phyloP scores from a whole-genome alignment of 2,888 invertebrate species.

The Ptilodon capucinus region DNA sequence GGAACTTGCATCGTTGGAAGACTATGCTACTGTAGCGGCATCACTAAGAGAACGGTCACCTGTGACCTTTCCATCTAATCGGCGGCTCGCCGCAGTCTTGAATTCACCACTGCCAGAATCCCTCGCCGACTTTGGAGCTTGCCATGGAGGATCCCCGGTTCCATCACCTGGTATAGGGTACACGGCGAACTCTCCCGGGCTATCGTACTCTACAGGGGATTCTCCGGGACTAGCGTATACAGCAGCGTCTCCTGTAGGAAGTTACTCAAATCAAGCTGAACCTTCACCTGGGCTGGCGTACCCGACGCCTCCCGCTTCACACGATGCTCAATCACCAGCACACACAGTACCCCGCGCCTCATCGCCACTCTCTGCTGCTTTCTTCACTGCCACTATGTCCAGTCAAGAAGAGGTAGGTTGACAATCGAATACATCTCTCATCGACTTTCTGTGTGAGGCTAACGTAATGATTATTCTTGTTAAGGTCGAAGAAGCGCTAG shows the following conservation, averaged over 20 bases:
- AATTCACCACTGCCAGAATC: conserved; percentile 91
- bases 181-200: conserved; percentile 82
- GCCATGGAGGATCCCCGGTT: conserved; percentile 83
- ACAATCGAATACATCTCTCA: conserved; percentile 4
- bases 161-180: conserved; percentile 80
- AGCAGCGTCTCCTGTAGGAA: conserved; percentile 68
- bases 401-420: conserved; percentile 88
- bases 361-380: conserved; percentile 91
- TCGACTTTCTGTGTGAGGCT: background rate
- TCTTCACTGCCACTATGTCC: conserved; percentile 92
- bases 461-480: conserved; percentile 17
- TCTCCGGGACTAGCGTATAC: conserved; percentile 70
- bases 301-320: conserved; percentile 94
- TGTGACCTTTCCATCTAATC: conserved; percentile 85
- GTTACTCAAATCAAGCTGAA: conserved; percentile 69
- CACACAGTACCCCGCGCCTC: conserved; percentile 87
- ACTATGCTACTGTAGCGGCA: conserved; percentile 83
- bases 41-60: conserved; percentile 82
- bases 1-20: conserved; percentile 84
- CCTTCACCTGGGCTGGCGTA: conserved; percentile 89
- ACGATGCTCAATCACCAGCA: conserved; percentile 89
- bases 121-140: conserved; percentile 91
- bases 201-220: conserved; percentile 89
- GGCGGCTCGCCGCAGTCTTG: conserved; percentile 88
- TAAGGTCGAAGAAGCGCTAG: conserved; percentile 91